Base-by-base conservation (phyloP, 2,797 vertebrate species). In the Serranus cabrilla region DNA sequence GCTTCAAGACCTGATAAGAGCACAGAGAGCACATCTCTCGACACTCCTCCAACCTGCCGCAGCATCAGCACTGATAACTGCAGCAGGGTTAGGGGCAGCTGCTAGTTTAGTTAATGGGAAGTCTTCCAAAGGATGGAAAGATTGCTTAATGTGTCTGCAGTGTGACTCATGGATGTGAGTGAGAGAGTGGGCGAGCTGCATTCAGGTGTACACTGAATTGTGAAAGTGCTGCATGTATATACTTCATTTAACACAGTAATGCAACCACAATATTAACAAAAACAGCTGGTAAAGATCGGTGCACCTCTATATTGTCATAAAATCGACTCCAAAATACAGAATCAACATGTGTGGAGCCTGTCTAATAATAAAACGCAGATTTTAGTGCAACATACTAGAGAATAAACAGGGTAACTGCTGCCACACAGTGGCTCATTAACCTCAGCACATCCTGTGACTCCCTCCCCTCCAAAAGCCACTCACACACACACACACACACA, bases 351-450 rank as follows among this genome's bases (percentile, higher is more conserved):
- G 23, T 16, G 39, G 14, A 5, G 34, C 9, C 25, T 49, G 11
- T 20, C 50, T 46, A 39, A 62, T 12, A n/a, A 47, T 25, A 18
- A 49, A 40, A 54, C 34, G 17, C 10, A 20, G 51, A 23, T 70
- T 4, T 57, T 52, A 21, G 14, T 58, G 45, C 10, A 11, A 14
- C 47, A 66, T 3, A 7, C 13, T 20, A 20, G 25, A 68, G 5
- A 51, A 61, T 54, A 78, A 84, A 81, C 51, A 80, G 69, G 59
- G 81, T 13, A 58, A 61, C 80, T 93, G 85, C 90, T 93, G 93
- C 91, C 92, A 90, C 89, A 86, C 82, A 75, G 93, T 91, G 93
- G 93, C 62, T 65, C 20, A 63, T 77, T 76, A 78, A 89, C 69
- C 68, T 86, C 87, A 90, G 56, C 61, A 74, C 91, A 93, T 55